Conservation (phyloP, 2,888 invertebrate genomes). For the Agrilus cyanescens region DNA sequence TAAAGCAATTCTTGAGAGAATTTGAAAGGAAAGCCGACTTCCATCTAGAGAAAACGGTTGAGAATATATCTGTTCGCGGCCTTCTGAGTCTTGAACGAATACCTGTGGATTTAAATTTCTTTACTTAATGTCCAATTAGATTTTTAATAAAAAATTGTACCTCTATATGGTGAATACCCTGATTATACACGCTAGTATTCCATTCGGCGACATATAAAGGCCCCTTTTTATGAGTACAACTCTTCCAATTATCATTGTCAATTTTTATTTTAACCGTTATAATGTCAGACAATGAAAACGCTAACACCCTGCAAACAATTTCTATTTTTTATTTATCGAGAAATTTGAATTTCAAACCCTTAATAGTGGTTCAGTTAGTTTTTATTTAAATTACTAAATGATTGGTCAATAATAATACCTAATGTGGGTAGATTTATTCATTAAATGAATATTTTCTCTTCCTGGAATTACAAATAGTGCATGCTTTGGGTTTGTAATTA, state of each 20-base stretch:
- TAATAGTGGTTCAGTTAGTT: no score
- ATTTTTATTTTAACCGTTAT: slow-evolving; percentile 54
- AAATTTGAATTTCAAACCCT: background rate
- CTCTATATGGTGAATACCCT: slow-evolving; percentile 57
- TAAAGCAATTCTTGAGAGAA: slow-evolving; percentile 58
- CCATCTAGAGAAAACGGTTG: slow-evolving; percentile 74
- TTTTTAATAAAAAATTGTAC: slow-evolving; percentile 25
- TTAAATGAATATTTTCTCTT: slow-evolving; percentile 58
- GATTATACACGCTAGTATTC: slow-evolving; percentile 52
- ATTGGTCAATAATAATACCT: slow-evolving; percentile 36
- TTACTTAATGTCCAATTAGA: background rate
- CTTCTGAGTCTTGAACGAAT: slow-evolving; percentile 44
- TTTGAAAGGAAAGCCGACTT: slow-evolving; percentile 49
- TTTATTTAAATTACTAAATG: no score
- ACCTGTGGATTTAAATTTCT: slow-evolving; percentile 33
- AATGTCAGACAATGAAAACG: slow-evolving; percentile 60
- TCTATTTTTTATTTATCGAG: background rate
- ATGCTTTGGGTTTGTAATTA: slow-evolving; percentile 88
- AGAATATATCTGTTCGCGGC: slow-evolving; percentile 41
- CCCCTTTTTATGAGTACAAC: slow-evolving; percentile 47
- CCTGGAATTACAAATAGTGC: slow-evolving; percentile 59
- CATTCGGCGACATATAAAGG: slow-evolving; percentile 64
- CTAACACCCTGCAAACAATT: slow-evolving; percentile 50
- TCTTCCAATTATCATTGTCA: slow-evolving; percentile 50
- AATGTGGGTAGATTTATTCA: slow-evolving; percentile 63